Percentiles rank a stretch among this genome's conserved stretches.
phyloP scores from a whole-genome alignment of 2,797 vertebrate species.

The Acanthurus lineatus region DNA sequence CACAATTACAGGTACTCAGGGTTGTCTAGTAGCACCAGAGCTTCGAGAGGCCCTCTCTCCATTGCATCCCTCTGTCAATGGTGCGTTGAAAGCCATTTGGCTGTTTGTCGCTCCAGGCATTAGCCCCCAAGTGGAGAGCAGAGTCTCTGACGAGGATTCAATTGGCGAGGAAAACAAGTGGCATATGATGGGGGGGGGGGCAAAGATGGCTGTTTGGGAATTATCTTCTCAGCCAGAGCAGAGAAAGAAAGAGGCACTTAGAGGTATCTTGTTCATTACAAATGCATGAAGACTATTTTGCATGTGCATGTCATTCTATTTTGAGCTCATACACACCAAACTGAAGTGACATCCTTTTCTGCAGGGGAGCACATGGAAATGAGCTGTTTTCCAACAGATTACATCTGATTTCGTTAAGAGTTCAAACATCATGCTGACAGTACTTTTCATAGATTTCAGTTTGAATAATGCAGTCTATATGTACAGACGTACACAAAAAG shows the following conservation, averaged over 20 bases:
- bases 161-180: constrained; percentile 87
- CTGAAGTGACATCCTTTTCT: constrained; percentile 49
- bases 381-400: constrained; percentile 58
- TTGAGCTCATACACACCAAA: constrained; percentile 53
- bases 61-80: constrained; percentile 85
- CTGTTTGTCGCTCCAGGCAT: constrained; percentile 91
- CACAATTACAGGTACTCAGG: constrained; percentile 95
- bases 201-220: constrained; percentile 70
- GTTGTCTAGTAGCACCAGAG: constrained; percentile 90
- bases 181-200: constrained; percentile 54
- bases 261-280: constrained; percentile 77
- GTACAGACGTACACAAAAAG: not conserved
- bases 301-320: constrained; percentile 64
- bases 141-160: constrained; percentile 92
- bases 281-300: constrained; percentile 75
- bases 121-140: constrained; percentile 89
- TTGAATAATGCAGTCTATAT: constrained; percentile 41
- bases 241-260: constrained; percentile 73
- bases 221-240: constrained; percentile 73
- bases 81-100: constrained; percentile 96
- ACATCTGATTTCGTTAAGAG: constrained; percentile 34
- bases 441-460: constrained; percentile 16
- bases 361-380: constrained; percentile 36
- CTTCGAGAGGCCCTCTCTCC: constrained; percentile 76
- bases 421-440: constrained; percentile 30